Conservation (phyloP, 1,140 invertebrate genomes). For the Ceratina calcarata region DNA sequence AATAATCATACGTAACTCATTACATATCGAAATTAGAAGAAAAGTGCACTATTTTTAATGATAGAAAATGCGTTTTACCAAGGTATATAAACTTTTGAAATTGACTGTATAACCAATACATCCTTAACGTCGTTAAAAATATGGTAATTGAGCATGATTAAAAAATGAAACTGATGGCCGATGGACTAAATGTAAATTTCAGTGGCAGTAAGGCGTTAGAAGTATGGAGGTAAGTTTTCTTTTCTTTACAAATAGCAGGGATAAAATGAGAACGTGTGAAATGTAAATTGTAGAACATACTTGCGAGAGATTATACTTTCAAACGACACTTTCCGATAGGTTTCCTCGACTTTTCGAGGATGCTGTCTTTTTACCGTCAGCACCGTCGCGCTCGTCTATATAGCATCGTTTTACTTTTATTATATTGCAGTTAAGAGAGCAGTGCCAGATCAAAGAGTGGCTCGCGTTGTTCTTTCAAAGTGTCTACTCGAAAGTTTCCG, state of each 20-base stretch:
- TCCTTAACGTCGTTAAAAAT: too few relatives aligned
- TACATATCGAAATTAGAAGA: too few relatives aligned
- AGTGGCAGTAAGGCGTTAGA: too few relatives aligned
- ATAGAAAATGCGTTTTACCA: too few relatives aligned
- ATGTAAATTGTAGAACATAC: constrained; percentile 1
- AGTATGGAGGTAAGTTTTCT: too few relatives aligned
- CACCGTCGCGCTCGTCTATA: background rate
- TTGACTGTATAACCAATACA: too few relatives aligned
- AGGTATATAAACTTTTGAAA: too few relatives aligned
- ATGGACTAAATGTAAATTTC: background rate
- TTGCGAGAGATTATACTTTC: constrained; percentile 1
- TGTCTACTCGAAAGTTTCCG: background rate
- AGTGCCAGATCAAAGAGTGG: background rate
- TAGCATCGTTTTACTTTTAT: background rate
- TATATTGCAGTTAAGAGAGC: background rate
- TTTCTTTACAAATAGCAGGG: too few relatives aligned
- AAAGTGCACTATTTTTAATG: too few relatives aligned
- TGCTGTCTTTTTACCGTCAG: background rate
- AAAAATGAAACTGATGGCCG: too few relatives aligned
- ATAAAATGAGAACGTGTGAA: background rate
- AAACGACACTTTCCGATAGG: background rate
- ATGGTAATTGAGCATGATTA: too few relatives aligned
- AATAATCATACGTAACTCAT: too few relatives aligned
- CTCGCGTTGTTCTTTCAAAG: background rate
- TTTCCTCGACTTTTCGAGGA: background rate